These are phyloP conservation scores for Gambusia affinis DNA, from an alignment of 2,113 vertebrate genomes.

Conservation along the genomic window DNA sequence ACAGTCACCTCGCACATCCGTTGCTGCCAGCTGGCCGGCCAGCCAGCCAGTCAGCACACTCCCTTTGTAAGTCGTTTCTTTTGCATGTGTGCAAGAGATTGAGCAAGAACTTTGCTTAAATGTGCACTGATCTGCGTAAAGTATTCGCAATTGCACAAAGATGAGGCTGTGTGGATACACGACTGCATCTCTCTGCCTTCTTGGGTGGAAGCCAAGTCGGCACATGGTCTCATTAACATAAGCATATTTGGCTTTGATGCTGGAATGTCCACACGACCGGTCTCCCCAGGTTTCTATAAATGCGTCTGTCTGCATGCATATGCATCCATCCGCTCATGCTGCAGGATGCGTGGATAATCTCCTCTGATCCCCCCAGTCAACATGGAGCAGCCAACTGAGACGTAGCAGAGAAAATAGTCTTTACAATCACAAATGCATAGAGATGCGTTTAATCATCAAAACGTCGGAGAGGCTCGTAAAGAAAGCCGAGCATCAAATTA, in stretches of 20 bases:
- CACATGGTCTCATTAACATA: conserved; percentile 17
- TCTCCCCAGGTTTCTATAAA: conserved; percentile 24
- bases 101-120: conserved; percentile 43
- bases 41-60: conserved; percentile 22
- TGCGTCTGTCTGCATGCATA: conserved; percentile 3
- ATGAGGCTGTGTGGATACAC: conserved; percentile 2
- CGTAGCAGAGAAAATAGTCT: background rate
- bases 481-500: conserved; percentile 55
- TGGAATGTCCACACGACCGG: conserved; percentile 33
- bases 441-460: conserved; percentile 32
- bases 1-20: conserved; percentile 67
- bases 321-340: conserved; percentile 9
- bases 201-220: conserved; percentile 31
- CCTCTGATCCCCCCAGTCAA: conserved; percentile 40
- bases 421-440: conserved; percentile 8
- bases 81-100: conserved; percentile 22
- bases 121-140: conserved; percentile 34
- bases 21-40: conserved; percentile 41
- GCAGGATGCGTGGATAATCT: conserved; percentile 49
- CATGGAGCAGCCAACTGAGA: conserved; percentile 40
- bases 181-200: conserved; percentile 20
- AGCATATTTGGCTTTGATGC: conserved; percentile 25
- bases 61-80: conserved; percentile 29
- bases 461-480: conserved; percentile 40
- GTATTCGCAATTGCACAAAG: conserved; percentile 15